A percentile compares a stretch with the other conserved stretches of the same genome.
These are phyloP conservation scores for Pandemis cinnamomeana DNA, from an alignment of 2,888 invertebrate genomes.

Conservation along the genomic window DNA sequence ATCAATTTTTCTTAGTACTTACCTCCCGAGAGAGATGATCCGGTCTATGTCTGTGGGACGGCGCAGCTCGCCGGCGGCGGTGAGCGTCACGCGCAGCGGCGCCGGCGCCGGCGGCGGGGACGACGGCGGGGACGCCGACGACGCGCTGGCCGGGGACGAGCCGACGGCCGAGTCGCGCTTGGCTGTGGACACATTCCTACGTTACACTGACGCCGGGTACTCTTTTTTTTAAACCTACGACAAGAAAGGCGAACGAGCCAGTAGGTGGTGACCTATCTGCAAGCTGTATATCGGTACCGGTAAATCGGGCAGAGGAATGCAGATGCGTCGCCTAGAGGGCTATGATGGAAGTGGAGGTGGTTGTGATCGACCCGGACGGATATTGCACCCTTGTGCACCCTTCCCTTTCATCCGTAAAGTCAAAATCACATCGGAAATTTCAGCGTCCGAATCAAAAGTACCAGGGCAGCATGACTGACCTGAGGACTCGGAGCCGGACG, in stretches of 20 bases:
- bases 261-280: too few relatives aligned
- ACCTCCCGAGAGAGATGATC: slow-evolving; percentile 68
- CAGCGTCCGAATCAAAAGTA: not conserved
- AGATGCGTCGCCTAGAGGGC: too few relatives aligned
- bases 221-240: too few relatives aligned
- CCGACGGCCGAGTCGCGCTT: slow-evolving; percentile 87
- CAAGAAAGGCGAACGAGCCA: too few relatives aligned
- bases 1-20: not conserved
- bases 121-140: slow-evolving; percentile 54
- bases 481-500: slow-evolving; percentile 70
- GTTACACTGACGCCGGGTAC: too few relatives aligned
- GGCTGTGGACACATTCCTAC: slow-evolving; percentile 22
- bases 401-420: not conserved
- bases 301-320: too few relatives aligned
- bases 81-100: slow-evolving; percentile 83
- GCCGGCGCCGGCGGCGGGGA: slow-evolving; percentile 49
- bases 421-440: not conserved
- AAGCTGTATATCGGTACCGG: too few relatives aligned
- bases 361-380: too few relatives aligned
- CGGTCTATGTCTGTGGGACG: slow-evolving; percentile 74
- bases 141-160: slow-evolving; percentile 71
- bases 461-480: slow-evolving; percentile 23
- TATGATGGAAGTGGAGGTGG: too few relatives aligned
- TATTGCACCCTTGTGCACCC: too few relatives aligned
- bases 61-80: slow-evolving; percentile 84